A percentile compares a stretch with the other conserved stretches of the same genome.
phyloP scores from a whole-genome alignment of 2,113 vertebrate genomes.

The Pollimyrus isidori region DNA sequence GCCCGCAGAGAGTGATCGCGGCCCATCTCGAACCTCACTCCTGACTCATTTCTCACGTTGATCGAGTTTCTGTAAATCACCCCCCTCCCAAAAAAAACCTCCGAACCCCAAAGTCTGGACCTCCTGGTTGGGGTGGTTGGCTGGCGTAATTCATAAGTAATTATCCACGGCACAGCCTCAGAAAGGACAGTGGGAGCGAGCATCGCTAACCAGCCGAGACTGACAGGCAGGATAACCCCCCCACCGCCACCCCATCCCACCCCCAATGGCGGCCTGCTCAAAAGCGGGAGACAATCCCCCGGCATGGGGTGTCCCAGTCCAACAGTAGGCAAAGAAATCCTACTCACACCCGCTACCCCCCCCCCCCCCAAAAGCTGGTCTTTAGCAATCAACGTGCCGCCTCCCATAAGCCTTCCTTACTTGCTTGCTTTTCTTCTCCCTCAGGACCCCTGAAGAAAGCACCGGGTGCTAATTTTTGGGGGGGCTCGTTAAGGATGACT shows the following conservation, averaged over 20 bases:
- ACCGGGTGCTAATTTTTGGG: conserved; percentile 51
- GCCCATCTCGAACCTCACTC: background rate
- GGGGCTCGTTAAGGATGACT: conserved; percentile 45
- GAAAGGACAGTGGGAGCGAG: conserved; percentile 21
- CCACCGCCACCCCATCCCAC: conserved; percentile 13
- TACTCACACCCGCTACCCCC: background rate
- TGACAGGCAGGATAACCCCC: conserved; percentile 43
- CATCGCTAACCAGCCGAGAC: conserved; percentile 46
- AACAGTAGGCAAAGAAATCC: background rate
- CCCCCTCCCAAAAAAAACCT: background rate
- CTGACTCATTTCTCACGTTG: background rate
- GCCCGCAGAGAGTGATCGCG: background rate
- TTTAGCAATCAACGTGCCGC: background rate
- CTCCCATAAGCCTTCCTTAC: background rate
- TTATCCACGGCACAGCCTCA: conserved; percentile 9
- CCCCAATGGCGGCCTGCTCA: conserved; percentile 44
- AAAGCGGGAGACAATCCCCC: conserved; percentile 51
- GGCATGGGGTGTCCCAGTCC: conserved; percentile 39
- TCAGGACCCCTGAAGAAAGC: background rate
- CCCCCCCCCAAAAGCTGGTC: background rate
- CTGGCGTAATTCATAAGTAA: background rate
- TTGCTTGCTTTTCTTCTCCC: background rate
- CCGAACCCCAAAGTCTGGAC: background rate
- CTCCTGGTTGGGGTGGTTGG: background rate
- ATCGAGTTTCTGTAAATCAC: background rate